Evolutionary conservation across 2,797 vertebrate species (phyloP).

Genomic region (Todus mexicanus): DNA sequence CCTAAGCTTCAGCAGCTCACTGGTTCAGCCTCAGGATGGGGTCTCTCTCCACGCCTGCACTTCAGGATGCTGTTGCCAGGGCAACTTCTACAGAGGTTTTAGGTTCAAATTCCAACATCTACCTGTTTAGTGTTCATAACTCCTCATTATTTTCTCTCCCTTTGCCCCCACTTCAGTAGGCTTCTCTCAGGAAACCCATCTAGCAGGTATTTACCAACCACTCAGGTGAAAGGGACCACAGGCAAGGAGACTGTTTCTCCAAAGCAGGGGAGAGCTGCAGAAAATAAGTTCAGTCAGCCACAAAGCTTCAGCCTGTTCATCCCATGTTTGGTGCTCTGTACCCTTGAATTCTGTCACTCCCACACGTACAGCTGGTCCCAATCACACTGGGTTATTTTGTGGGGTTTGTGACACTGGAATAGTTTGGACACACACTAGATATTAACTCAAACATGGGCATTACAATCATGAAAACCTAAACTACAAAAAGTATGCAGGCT

Average conservation of each 20-base stretch:
- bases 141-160: background rate
- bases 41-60: background rate
- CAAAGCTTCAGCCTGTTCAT: background rate
- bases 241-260: background rate
- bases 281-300: background rate
- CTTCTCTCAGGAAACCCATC: background rate
- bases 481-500: background rate
- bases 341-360: background rate
- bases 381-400: background rate
- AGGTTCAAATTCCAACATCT: background rate
- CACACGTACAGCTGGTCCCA: background rate
- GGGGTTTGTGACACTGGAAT: background rate
- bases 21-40: background rate
- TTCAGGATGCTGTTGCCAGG: background rate
- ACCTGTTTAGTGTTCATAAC: background rate
- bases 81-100: background rate
- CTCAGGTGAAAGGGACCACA: background rate
- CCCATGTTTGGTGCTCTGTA: accelerated
- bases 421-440: background rate
- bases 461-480: background rate
- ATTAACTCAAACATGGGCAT: background rate
- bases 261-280: background rate
- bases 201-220: background rate
- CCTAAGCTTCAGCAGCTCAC: background rate
- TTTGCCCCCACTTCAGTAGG: background rate